Base-by-base conservation (phyloP, 2,888 invertebrate species). In the Myopa tessellatipennis region DNA sequence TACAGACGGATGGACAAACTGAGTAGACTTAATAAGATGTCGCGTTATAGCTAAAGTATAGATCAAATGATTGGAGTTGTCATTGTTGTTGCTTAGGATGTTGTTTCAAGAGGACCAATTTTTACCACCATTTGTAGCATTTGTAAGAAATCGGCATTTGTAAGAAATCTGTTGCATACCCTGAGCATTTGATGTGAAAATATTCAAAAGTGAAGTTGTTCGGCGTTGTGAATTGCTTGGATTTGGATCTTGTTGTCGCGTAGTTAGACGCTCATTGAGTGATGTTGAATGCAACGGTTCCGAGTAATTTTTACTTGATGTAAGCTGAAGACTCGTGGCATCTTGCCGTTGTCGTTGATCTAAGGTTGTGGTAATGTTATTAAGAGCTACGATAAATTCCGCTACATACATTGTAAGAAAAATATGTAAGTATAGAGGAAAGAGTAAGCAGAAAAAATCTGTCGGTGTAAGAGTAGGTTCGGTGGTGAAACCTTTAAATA, bases 171-270 rank as follows among this genome's bases (percentile, higher is more conserved):
- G 61, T 70, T 16, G 36, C 86, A 85, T 96, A 93, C 95, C 96
- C 93, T 96, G 96, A 91, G 96, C 96, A 92, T 95, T 96, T 91
- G 96, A 95, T 92, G 96, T 96, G 92, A 97, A 97, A 91, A 97
- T 93, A 93, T 97, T 96, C 90, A 97, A 93, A 90, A 97, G 94
- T 90, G 96, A 97, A 90, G 96, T 96, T 90, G 96, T 96, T 91
- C 96, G 94, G 90, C 96, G 95, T 45, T 45, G 45, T 90, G 96
- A 96, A 89, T 95, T 93, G 92, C 95, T 95, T 81, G 81, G 67
- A 60, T 50, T 70, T 12, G 36, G 83, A 79, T 82, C 82, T 77
- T 83, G 84, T 82, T 82, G 88, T 83, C 84, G 85, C 71, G 81
- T 81, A 78, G 80, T 80, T 80, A 82, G 83, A 60, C 85, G 85